phyloP scores from a whole-genome alignment of 1,140 invertebrate genomes.

The Temnothorax nylanderi region DNA sequence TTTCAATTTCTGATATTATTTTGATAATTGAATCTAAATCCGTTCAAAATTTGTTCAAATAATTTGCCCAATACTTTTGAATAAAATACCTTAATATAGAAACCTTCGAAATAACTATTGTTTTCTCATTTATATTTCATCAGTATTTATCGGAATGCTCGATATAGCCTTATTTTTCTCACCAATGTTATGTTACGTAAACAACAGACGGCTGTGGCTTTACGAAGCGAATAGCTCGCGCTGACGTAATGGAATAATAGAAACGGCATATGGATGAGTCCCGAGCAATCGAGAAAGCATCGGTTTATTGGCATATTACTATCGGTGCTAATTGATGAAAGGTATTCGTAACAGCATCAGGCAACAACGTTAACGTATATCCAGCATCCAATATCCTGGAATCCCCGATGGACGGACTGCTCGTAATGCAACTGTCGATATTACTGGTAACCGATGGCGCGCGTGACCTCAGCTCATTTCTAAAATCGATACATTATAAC shows the following conservation, averaged over 20 bases:
- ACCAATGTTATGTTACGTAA: constrained; percentile 8
- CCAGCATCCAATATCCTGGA: constrained; percentile 64
- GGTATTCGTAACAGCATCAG: constrained; percentile 36
- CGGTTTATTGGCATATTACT: constrained; percentile 68
- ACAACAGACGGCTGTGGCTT: background rate
- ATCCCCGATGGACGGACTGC: constrained; percentile 43
- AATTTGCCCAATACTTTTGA: background rate
- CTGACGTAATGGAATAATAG: constrained; percentile 58
- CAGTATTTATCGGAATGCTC: background rate
- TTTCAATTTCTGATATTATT: too few species aligned
- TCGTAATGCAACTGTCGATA: constrained; percentile 75
- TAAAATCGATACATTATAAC: constrained; percentile 77
- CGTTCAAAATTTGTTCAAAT: background rate
- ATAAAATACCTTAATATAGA: background rate
- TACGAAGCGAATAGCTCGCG: constrained; percentile 4
- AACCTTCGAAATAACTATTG: background rate
- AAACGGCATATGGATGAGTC: constrained; percentile 4
- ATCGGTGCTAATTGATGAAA: constrained; percentile 71
- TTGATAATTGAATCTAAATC: too few species aligned
- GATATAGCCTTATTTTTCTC: background rate
- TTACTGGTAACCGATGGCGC: constrained; percentile 71
- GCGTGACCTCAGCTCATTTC: constrained; percentile 70
- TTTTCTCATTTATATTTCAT: background rate
- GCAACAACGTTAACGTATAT: constrained; percentile 50
- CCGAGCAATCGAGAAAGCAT: constrained; percentile 33